Evolutionary conservation across 2,888 invertebrate species (phyloP), one percentile per base, ranked within the genome.

Genomic region (Eristalis arbustorum): DNA sequence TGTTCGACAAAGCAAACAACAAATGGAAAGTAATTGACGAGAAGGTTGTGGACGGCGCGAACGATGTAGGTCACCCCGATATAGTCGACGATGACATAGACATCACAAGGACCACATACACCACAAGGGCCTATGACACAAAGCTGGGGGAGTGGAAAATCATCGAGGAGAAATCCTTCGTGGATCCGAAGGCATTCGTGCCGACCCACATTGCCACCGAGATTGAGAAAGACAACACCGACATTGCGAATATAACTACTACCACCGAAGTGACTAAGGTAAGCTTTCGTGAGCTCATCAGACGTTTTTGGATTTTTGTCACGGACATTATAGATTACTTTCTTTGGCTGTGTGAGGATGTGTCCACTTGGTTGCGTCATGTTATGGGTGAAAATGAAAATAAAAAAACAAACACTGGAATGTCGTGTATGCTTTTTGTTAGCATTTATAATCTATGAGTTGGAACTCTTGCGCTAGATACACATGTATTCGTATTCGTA

Each of bases 1-100:
- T 93, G 61, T 92, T 90, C 88, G 92, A 93, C 89, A 90, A 90
- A 69, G 90, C 90, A 79, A 91, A 90, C 84, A 92, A 92, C 88
- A 90, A 90, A 84, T 93, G 93, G 93, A 92, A 91, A 84, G 91
- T 93, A 57, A 91, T 93, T 81, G 94, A 94, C 89, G 94, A 94
- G 88, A 94, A 93, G 90, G 92, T 93, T 11, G 93, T 94, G 73
- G 93, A 93, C 85, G 93, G 93, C 88, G 89, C 89, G 71, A 88
- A 89, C 80, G 91, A 91, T 88, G 89, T 88, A 79, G 90, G 90
- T 88, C 91, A 92, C 88, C 92, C 92, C 73, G 91, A 92, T 90
- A 91, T 93, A 89, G 91, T 92, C 66, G 93, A 92, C 91, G 92
- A 93, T 91, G 91, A 91, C 90, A 92, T 92, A 61, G 92, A 93